These are phyloP conservation scores for Oryzias celebensis DNA, from an alignment of 2,113 vertebrate genomes.

Conservation along the genomic window DNA sequence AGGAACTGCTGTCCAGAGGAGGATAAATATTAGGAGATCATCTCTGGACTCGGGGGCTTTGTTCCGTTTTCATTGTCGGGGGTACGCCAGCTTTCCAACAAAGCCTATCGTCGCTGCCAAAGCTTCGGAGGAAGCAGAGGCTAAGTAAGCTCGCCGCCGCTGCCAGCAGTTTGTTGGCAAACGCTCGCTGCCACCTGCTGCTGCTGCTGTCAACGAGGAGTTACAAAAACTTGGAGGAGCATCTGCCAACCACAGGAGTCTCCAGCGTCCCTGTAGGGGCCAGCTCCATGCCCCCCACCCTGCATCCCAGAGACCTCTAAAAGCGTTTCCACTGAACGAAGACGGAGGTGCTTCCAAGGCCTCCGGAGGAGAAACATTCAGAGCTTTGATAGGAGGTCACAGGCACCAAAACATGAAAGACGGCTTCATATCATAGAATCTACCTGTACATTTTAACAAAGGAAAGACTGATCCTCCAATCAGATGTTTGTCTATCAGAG, in stretches of 20 bases:
- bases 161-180: constrained; percentile 69
- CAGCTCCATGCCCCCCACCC: constrained; percentile 25
- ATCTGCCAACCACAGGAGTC: constrained; percentile 48
- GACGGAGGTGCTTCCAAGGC: too few relatives aligned
- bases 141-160: constrained; percentile 55
- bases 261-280: constrained; percentile 43
- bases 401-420: too few relatives aligned
- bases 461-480: too few relatives aligned
- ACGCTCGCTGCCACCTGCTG: constrained; percentile 61
- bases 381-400: too few relatives aligned
- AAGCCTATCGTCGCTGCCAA: constrained; percentile 42
- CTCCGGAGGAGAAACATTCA: too few relatives aligned
- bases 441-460: too few relatives aligned
- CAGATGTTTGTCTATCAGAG: too few relatives aligned
- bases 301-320: not conserved
- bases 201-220: constrained; percentile 55
- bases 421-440: too few relatives aligned
- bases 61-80: constrained; percentile 40
- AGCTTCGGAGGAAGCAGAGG: constrained; percentile 57
- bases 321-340: too few relatives aligned
- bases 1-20: not conserved
- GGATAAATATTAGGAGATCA: constrained; percentile 31
- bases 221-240: constrained; percentile 46
- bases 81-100: constrained; percentile 57
- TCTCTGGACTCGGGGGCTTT: constrained; percentile 44